Conservation (phyloP, 2,113 vertebrate species). For the Catagonus wagneri region DNA sequence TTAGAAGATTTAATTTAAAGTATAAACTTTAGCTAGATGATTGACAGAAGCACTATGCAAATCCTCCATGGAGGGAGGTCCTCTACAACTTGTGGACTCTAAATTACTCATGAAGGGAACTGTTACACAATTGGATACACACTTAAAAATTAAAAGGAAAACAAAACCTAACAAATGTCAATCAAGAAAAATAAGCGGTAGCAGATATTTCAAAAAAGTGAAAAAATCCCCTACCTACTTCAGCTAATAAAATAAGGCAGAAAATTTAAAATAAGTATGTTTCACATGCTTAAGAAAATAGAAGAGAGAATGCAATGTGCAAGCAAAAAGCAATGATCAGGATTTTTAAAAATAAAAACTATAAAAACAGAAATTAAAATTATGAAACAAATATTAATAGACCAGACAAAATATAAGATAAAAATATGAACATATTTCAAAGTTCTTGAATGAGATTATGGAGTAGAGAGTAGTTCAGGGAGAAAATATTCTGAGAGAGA, state of each 20-base stretch:
- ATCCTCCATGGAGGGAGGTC: not conserved
- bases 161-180: not conserved
- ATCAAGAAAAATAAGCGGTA: not conserved
- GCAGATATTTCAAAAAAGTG: not conserved
- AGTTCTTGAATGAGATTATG: not conserved
- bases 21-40: not conserved
- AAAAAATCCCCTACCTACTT: not conserved
- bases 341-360: not conserved
- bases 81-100: accelerated
- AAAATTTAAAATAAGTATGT: not conserved
- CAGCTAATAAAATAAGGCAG: not conserved
- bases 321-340: not conserved
- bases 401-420: not conserved
- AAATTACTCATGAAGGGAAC: not conserved
- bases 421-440: not conserved
- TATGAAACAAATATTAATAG: not conserved
- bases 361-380: not conserved
- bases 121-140: not conserved
- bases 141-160: not conserved
- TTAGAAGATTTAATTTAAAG: not conserved
- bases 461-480: not conserved
- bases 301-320: not conserved
- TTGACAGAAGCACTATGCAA: not conserved
- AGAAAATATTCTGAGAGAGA: not conserved
- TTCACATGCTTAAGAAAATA: not conserved